Evolutionary conservation across 2,797 vertebrate genomes (phyloP).

Genomic region (Pantherophis alleghaniensis): DNA sequence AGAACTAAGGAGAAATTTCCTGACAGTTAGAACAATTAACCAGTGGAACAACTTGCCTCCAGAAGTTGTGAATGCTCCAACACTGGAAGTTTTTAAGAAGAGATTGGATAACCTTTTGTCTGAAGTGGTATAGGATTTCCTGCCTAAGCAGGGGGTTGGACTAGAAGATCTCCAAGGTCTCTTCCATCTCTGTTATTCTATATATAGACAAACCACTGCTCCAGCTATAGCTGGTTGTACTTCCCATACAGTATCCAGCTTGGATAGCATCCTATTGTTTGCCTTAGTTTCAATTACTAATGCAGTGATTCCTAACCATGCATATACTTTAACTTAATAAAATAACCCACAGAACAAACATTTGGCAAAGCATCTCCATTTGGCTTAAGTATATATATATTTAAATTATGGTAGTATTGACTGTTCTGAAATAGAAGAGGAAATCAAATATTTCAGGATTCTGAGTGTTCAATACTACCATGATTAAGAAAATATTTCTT

Average conservation of each 20-base stretch:
- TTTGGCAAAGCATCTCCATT: slow-evolving; percentile 1
- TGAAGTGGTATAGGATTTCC: too few species aligned
- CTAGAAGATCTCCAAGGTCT: too few species aligned
- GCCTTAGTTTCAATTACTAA: neutral
- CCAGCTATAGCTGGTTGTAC: neutral
- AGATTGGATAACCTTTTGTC: too few species aligned
- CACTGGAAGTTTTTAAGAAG: too few species aligned
- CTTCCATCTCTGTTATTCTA: too few species aligned
- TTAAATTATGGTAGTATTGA: neutral
- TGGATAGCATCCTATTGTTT: neutral
- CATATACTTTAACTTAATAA: neutral
- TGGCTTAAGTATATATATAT: neutral
- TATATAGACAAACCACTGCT: neutral
- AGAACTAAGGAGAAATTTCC: too few species aligned
- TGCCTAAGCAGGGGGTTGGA: too few species aligned
- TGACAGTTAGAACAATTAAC: too few species aligned
- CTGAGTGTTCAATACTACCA: neutral
- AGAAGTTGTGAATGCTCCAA: too few species aligned
- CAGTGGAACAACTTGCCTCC: too few species aligned
- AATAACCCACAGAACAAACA: neutral
- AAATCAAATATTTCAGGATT: neutral
- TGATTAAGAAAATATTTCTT: neutral
- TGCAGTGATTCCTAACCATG: slow-evolving; percentile 3
- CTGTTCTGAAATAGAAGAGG: neutral
- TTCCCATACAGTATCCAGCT: neutral